Base-by-base conservation (phyloP, 2,797 vertebrate genomes). In the Poeciliopsis paucimaculata region DNA sequence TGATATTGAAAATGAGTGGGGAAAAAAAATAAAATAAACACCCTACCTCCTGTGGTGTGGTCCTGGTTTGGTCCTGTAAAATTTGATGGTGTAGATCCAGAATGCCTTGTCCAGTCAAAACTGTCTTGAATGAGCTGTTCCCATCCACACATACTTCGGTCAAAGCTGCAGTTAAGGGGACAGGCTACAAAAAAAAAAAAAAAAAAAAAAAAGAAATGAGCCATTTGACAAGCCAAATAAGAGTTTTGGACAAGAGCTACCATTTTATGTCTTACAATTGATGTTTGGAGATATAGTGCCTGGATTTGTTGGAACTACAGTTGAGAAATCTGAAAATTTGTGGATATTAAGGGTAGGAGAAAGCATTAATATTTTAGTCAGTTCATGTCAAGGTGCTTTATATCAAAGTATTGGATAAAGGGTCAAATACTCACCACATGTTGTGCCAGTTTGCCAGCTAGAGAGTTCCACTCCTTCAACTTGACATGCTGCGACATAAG, bases 1-100 rank as follows among this genome's bases (percentile, higher is more conserved):
- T 10, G 4, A 68, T 4, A 57, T 4, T 28, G n/a, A 28, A 57
- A 57, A 28, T 28, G 55, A 57, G 55, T 53, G 9, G 51, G 13
- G 28, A 12, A 23, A 9, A 51, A 7, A 23, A 2, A 49, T 11
- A 23, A 7, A 20, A 8, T 0, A 51, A 51, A 7, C 18, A 7
- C 3, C 23, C 2, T 91, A 96, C 97, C 94, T 94, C 95, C 96
- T 20, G 93, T 95, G 0, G 96, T 97, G 93, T 97, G 96, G 88
- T 97, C 96, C 77, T 90, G 77, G 16, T 87, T 86, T n/a, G 96
- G 96, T n/a, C 96, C 96, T 2, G 95, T 96, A 18, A 81, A 43
- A 34, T 62, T 41, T 0, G 96, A 93, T 18, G 94, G 93, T 0
- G 96, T 97, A 18, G 94, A 66, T 23, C 96, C 97, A 60, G 92